These are phyloP conservation scores for Sylvietta virens DNA, from an alignment of 2,113 vertebrate species.

Conservation along the genomic window DNA sequence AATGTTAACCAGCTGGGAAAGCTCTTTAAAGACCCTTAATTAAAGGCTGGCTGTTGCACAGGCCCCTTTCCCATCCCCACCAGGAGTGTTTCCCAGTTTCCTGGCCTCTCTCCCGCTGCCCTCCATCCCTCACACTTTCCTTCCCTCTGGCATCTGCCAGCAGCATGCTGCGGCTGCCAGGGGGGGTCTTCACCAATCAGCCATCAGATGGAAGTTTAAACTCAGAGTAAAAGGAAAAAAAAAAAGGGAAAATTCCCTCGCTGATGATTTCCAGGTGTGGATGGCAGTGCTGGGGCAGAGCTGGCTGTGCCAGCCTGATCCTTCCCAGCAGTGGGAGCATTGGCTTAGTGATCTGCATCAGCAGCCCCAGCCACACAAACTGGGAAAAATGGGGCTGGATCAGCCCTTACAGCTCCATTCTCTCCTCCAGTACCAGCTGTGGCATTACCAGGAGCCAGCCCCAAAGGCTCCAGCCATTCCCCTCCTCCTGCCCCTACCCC, in stretches of 20 bases:
- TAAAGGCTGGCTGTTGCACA: conserved; percentile 63
- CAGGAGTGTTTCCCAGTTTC: not conserved
- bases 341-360: not conserved
- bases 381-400: not conserved
- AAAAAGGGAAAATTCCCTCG: not conserved
- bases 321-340: not conserved
- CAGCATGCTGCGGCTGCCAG: not conserved
- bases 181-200: not conserved
- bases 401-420: not conserved
- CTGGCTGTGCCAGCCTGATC: not conserved
- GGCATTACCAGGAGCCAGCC: rapidly evolving
- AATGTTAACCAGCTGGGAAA: conserved; percentile 63
- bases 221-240: not conserved
- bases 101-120: not conserved
- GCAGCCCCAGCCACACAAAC: rapidly evolving
- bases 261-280: not conserved
- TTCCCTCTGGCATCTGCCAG: conserved; percentile 43
- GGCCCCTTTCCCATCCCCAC: conserved; percentile 7
- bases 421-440: not conserved
- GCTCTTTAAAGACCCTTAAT: conserved; percentile 62
- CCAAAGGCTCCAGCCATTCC: not conserved
- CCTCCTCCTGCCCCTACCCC: not conserved
- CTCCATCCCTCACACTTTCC: conserved; percentile 22
- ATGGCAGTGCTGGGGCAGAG: not conserved
- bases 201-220: not conserved